These are phyloP conservation scores for Dendrophyllia cribrosa DNA, from an alignment of 64 coral and sea anemone genomes.

Conservation along the genomic window DNA sequence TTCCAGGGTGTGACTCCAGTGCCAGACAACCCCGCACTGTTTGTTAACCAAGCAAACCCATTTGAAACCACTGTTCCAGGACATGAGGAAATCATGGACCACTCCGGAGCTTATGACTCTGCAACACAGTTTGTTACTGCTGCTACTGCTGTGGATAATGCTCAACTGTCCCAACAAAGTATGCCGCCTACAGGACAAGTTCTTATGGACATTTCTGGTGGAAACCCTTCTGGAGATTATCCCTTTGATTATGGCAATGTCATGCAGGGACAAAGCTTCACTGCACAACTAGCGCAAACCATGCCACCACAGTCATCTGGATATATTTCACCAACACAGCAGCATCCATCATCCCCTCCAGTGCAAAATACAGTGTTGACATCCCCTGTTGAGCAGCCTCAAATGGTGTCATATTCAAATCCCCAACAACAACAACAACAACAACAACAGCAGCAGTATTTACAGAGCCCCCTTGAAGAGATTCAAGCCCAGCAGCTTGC, in stretches of 20 bases:
- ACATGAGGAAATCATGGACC: slow-evolving; percentile 42
- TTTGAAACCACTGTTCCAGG: slow-evolving; percentile 19
- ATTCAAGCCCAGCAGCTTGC: slow-evolving; percentile 47
- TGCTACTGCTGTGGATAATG: not conserved
- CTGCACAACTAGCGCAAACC: slow-evolving; percentile 12
- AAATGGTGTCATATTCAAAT: slow-evolving; percentile 32
- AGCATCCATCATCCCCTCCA: slow-evolving; percentile 13
- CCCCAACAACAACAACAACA: slow-evolving; percentile 31
- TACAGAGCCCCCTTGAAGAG: slow-evolving; percentile 31
- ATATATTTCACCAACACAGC: not conserved
- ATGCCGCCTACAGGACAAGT: slow-evolving; percentile 10
- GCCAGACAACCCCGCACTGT: not conserved
- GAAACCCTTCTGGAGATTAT: slow-evolving; percentile 12
- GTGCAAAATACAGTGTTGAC: slow-evolving; percentile 13
- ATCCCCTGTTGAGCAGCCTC: slow-evolving; percentile 43
- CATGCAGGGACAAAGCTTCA: slow-evolving; percentile 27
- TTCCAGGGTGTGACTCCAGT: not conserved
- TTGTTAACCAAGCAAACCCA: slow-evolving; percentile 4
- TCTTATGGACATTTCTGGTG: slow-evolving; percentile 37
- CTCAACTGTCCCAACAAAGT: slow-evolving; percentile 15
- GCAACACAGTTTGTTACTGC: not conserved
- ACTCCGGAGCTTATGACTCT: slow-evolving; percentile 28
- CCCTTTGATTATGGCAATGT: slow-evolving; percentile 16
- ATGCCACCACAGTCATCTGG: slow-evolving; percentile 28
- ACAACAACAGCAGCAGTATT: not conserved